These are phyloP conservation scores for Sminthopsis crassicaudata DNA, from an alignment of 2,113 vertebrate species.

Conservation along the genomic window DNA sequence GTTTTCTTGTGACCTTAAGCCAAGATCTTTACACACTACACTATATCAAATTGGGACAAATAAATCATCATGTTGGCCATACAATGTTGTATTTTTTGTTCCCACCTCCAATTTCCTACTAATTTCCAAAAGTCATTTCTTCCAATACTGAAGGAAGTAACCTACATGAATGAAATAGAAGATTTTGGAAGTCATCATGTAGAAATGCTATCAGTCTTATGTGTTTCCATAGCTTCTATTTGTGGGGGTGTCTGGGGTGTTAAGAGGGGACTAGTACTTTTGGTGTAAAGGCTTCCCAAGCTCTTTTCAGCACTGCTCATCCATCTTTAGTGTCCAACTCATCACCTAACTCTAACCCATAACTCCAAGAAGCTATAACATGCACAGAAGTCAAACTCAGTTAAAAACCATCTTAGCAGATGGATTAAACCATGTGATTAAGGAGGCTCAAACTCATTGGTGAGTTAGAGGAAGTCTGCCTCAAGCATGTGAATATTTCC, in stretches of 20 bases:
- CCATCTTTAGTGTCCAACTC: too few relatives aligned
- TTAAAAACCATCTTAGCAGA: too few relatives aligned
- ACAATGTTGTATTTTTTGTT: neutral
- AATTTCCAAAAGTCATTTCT: neutral
- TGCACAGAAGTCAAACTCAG: too few relatives aligned
- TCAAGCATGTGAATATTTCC: too few relatives aligned
- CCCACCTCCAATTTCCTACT: neutral
- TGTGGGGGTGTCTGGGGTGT: neutral
- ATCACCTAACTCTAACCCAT: too few relatives aligned
- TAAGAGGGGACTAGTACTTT: too few relatives aligned
- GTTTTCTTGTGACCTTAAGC: neutral
- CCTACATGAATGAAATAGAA: neutral
- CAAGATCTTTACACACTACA: neutral
- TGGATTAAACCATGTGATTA: too few relatives aligned
- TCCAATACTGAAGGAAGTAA: neutral
- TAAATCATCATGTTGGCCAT: neutral
- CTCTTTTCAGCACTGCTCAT: too few relatives aligned
- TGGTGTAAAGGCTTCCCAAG: too few relatives aligned
- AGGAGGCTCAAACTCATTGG: too few relatives aligned
- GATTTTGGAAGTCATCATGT: neutral
- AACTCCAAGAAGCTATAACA: too few relatives aligned
- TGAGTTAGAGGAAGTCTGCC: too few relatives aligned
- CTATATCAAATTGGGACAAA: neutral
- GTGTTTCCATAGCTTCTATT: neutral
- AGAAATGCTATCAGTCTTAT: neutral